These are phyloP conservation scores for Turritopsis rubra DNA, from an alignment of 30 jellyfish, hydroid and myxozoan genomes.

Conservation along the genomic window DNA sequence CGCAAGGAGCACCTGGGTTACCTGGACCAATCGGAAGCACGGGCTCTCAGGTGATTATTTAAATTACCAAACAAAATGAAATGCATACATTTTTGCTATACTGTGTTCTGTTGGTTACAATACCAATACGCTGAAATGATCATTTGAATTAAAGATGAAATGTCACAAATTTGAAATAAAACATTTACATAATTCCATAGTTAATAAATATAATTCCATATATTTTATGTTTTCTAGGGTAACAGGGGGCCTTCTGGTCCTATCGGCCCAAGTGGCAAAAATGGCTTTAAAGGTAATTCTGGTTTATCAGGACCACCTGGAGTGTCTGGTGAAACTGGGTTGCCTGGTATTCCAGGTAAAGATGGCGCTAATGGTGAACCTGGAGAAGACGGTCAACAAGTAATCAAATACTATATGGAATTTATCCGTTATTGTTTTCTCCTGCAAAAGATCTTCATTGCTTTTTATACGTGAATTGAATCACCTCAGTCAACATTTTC, in stretches of 20 bases:
- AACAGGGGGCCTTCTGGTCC: not conserved
- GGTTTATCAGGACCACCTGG: not conserved
- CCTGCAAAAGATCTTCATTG: too few species aligned
- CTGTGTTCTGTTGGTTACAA: too few species aligned
- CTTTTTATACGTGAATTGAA: too few species aligned
- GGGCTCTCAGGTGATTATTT: not conserved
- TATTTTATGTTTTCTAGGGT: not conserved
- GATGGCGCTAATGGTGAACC: not conserved
- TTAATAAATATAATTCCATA: too few species aligned
- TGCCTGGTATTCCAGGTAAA: not conserved
- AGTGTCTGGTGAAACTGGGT: not conserved
- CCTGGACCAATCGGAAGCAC: not conserved
- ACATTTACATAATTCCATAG: too few species aligned
- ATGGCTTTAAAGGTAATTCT: not conserved
- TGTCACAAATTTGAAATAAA: too few species aligned
- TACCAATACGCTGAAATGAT: too few species aligned
- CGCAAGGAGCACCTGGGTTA: not conserved
- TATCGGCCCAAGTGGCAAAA: not conserved
- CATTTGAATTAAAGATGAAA: too few species aligned
- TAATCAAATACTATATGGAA: too few species aligned
- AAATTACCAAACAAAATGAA: not conserved
- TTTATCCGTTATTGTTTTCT: too few species aligned
- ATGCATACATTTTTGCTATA: too few species aligned
- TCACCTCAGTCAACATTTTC: not conserved
- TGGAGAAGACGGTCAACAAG: not conserved